A percentile compares a stretch with the other conserved stretches of the same genome.
Evolutionary conservation across 1,140 invertebrate genomes (phyloP).

Genomic region (Hycleus phaleratus): DNA sequence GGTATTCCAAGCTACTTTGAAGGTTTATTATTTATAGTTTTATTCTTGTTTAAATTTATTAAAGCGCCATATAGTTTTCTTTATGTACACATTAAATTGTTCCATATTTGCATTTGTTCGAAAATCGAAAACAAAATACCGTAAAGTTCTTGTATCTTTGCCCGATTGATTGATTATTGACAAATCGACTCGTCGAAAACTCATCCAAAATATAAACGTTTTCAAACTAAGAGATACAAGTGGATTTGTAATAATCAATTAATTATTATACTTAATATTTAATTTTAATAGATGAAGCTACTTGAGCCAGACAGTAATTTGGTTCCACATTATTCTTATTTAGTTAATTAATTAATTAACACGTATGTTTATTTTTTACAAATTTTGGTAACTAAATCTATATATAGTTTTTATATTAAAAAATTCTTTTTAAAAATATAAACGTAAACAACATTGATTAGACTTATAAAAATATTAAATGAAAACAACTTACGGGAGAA

Average conservation of each 20-base stretch:
- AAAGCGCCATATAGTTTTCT: conserved; percentile 34
- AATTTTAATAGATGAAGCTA: conserved; percentile 13
- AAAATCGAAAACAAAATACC: not conserved
- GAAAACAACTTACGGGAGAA: not conserved
- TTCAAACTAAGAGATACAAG: conserved; percentile 4
- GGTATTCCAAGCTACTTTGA: conserved; percentile 31
- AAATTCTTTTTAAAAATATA: conserved; percentile 19
- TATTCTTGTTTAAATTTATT: conserved; percentile 22
- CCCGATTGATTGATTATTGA: conserved; percentile 10
- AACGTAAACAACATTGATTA: conserved; percentile 28
- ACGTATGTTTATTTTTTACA: conserved; percentile 18
- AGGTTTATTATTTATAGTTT: conserved; percentile 1
- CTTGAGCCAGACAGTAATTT: conserved; percentile 22
- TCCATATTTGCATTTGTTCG: conserved; percentile 22
- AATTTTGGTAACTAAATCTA: conserved; percentile 21
- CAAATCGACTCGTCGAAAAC: not conserved
- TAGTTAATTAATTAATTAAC: conserved; percentile 3
- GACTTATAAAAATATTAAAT: too few relatives aligned
- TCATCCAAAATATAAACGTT: not conserved
- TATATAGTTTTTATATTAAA: not conserved
- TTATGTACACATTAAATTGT: conserved; percentile 35
- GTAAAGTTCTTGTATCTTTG: conserved; percentile 16
- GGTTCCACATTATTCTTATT: conserved; percentile 12
- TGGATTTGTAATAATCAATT: conserved; percentile 1
- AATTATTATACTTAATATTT: not conserved